Base-by-base conservation (phyloP, 2,888 invertebrate species). In the Ochropacha duplaris region DNA sequence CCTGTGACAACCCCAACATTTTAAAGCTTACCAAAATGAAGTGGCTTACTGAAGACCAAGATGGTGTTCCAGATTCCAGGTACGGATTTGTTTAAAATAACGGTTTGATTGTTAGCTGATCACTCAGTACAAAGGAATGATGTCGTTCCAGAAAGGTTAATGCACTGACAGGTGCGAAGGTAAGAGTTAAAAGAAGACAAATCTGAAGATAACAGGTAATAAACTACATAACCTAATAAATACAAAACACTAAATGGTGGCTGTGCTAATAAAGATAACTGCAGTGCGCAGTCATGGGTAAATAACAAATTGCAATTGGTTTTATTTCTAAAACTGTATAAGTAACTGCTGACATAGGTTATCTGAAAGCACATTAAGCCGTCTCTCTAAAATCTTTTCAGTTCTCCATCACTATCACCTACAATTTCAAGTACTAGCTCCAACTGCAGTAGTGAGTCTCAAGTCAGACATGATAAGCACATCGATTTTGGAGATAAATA, bases 11-110 rank as follows among this genome's bases (percentile, higher is more conserved):
- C 54, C 83, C 86, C 11, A 89, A 86, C 58, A 69, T 88, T 54
- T 66, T 91, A 3, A 86, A 86, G 67, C 65, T 90, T 44, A 91
- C 90, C 0, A 87, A 87, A 78, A 90, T 88, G 87, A 90, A 87
- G 64, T 92, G 92, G 91, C 81, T 92, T 1, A 83, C 84, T 14
- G 89, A 90, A 69, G 78, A 77, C 14, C 77, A 76, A 22, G 78
- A 79, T 0, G 84, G 72, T 22, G 77, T 78, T 11, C 71, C 76
- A 0, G 83, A 88, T 59, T 87, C 87, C n/a, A 91, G 90, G 92
- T 92, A 62, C 62, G 74, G 71, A 54, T 55, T 59, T 50, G 8
- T 36, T 24, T 24, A 54, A n/a, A 55, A 44, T 44, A 49, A 11
- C 54, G 9, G 51, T 44, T 28, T 49, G 39, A 49, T 39, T 24